Percentiles rank a stretch among this genome's conserved stretches.
Conservation (phyloP, 53 echinoderm and acorn worm species). For the Zoroaster sp. region DNA sequence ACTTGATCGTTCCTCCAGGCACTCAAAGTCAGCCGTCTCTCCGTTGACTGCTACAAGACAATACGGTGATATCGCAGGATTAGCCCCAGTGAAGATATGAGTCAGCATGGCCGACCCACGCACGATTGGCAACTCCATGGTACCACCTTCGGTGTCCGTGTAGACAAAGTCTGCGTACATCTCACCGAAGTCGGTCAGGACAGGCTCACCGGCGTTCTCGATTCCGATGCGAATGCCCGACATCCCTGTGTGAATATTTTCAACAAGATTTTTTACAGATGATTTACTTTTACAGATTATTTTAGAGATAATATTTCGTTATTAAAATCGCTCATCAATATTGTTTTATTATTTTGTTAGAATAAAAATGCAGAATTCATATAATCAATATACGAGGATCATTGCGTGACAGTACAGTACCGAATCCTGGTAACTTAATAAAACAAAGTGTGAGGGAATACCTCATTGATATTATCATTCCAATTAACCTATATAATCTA, state of each 20-base stretch:
- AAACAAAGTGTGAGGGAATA: too few relatives aligned
- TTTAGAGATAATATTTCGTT: too few relatives aligned
- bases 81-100: constrained; percentile 75
- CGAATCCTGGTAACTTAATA: too few relatives aligned
- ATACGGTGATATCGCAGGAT: constrained; percentile 70
- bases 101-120: constrained; percentile 78
- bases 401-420: too few relatives aligned
- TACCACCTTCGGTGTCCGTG: constrained; percentile 59
- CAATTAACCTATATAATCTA: too few relatives aligned
- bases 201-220: constrained; percentile 59
- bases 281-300: too few relatives aligned
- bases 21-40: constrained; percentile 45
- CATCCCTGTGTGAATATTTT: constrained; percentile 45
- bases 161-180: constrained; percentile 89
- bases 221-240: constrained; percentile 78
- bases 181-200: constrained; percentile 80
- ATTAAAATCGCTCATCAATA: too few relatives aligned
- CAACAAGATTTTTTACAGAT: too few relatives aligned
- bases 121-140: constrained; percentile 80
- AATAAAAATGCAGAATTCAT: too few relatives aligned
- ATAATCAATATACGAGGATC: too few relatives aligned
- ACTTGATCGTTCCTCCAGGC: constrained; percentile 80
- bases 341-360: too few relatives aligned
- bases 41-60: constrained; percentile 81
- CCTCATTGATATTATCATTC: too few relatives aligned